Evolutionary conservation across 2,113 vertebrate genomes (phyloP).

Genomic region (Dromas ardeola): DNA sequence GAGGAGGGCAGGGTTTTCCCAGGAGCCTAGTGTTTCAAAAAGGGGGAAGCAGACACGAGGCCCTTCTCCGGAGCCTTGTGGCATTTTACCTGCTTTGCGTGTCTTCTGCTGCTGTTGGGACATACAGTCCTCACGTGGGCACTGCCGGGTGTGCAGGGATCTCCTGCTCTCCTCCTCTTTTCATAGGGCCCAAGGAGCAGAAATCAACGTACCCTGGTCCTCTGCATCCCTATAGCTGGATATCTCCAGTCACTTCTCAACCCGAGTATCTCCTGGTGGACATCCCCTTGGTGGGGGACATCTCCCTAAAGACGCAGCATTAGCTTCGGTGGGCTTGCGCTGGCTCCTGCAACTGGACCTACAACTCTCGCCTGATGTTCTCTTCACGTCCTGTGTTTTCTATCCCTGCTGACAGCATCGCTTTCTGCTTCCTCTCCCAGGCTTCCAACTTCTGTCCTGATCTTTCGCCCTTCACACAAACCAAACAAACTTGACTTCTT

Average conservation of each 20-base stretch:
- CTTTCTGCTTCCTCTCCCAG: slow-evolving; percentile 1
- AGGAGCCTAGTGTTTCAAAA: neutral
- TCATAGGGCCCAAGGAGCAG: neutral
- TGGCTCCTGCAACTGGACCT: neutral
- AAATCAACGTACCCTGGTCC: neutral
- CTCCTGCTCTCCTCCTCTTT: neutral
- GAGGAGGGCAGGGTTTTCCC: neutral
- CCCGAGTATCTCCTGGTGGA: neutral
- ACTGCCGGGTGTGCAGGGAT: neutral
- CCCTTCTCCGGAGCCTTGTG: neutral
- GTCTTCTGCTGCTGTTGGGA: neutral
- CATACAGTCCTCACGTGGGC: neutral
- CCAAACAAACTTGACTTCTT: neutral
- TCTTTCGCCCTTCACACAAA: neutral
- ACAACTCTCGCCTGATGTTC: rapidly evolving
- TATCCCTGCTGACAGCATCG: neutral
- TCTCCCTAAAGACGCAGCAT: neutral
- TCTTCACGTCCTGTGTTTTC: neutral
- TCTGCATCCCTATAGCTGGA: neutral
- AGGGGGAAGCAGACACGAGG: neutral
- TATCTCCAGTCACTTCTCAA: neutral
- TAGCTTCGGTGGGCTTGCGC: neutral
- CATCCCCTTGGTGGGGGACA: rapidly evolving
- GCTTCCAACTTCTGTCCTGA: neutral
- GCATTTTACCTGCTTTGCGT: neutral